These are phyloP conservation scores for Tangara arthus DNA, from an alignment of 2,797 vertebrate genomes.

Conservation along the genomic window DNA sequence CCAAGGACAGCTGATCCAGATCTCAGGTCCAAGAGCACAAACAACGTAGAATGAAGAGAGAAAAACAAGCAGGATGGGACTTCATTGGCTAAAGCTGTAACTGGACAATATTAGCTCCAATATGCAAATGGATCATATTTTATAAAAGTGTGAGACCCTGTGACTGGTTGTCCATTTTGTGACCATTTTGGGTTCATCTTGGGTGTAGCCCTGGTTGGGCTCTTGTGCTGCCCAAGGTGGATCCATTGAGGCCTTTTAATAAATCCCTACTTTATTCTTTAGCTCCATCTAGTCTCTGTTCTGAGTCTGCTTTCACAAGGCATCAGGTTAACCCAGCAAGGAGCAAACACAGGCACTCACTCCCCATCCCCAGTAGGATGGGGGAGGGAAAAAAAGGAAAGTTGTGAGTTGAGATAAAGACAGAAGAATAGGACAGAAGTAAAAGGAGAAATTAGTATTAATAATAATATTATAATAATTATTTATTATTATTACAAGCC, in stretches of 20 bases:
- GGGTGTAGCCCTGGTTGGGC: not conserved
- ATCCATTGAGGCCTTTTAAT: not conserved
- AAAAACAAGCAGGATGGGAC: not conserved
- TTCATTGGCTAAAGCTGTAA: not conserved
- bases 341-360: not conserved
- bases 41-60: not conserved
- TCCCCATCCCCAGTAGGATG: not conserved
- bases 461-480: not conserved
- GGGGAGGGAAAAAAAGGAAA: not conserved
- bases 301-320: not conserved
- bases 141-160: not conserved
- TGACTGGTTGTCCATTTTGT: not conserved
- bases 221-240: not conserved
- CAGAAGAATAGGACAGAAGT: not conserved
- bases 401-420: not conserved
- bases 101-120: not conserved
- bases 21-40: not conserved
- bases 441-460: not conserved
- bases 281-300: not conserved
- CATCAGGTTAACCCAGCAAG: not conserved
- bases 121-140: not conserved
- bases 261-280: not conserved
- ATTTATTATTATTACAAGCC: not conserved
- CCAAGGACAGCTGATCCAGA: not conserved
- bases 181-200: not conserved